These are phyloP conservation scores for Serinus canaria DNA, from an alignment of 2,113 vertebrate genomes.

Conservation along the genomic window DNA sequence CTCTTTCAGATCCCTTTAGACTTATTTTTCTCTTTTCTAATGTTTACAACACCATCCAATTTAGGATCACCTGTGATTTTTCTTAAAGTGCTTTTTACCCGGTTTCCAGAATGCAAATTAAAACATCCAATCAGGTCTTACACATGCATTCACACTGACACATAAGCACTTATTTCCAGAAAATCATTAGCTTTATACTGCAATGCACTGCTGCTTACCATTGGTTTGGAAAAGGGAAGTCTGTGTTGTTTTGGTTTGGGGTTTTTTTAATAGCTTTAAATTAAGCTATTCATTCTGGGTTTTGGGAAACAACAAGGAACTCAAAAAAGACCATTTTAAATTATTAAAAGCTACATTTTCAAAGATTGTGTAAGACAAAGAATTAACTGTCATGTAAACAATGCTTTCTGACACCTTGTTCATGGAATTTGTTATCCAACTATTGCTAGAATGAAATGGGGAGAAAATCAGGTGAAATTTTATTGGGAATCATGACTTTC, in stretches of 20 bases:
- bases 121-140: not conserved
- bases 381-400: not conserved
- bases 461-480: not conserved
- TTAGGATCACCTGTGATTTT: constrained; percentile 2
- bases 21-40: not conserved
- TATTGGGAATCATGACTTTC: not conserved
- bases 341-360: not conserved
- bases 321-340: not conserved
- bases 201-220: not conserved
- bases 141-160: not conserved
- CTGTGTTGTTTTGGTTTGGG: too few species aligned
- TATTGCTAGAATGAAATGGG: not conserved
- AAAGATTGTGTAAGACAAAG: not conserved
- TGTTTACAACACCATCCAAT: not conserved
- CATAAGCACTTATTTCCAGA: not conserved
- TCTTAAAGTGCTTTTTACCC: not conserved
- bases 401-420: not conserved
- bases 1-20: not conserved
- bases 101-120: not conserved
- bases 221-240: not conserved
- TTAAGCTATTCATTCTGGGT: not conserved
- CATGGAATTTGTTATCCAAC: not conserved
- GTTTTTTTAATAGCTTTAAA: not conserved
- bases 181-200: not conserved
- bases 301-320: not conserved